Conservation (phyloP, 2,797 vertebrate genomes). For the Paramormyrops hopkinsi region DNA sequence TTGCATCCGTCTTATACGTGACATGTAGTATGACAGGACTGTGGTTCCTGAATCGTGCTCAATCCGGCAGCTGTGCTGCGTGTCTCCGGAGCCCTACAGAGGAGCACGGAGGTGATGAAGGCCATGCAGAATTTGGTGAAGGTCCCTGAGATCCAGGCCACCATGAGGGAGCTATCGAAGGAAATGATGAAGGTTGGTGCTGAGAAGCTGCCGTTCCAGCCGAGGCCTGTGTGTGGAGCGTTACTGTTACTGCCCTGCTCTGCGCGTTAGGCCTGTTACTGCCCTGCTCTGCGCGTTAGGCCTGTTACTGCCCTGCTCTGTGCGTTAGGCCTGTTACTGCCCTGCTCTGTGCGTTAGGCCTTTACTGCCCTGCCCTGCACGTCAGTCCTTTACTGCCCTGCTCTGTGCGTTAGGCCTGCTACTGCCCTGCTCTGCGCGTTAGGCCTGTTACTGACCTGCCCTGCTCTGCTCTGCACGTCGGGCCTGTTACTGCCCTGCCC, state of each 20-base stretch:
- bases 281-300: background rate
- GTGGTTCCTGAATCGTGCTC: background rate
- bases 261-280: no score
- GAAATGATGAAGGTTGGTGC: conserved; percentile 94
- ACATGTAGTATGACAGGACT: background rate
- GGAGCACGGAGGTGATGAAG: conserved; percentile 98
- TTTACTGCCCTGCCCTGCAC: background rate
- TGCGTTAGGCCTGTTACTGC: background rate
- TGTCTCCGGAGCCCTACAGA: conserved; percentile 86
- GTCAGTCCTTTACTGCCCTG: no score
- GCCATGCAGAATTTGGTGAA: conserved; percentile 93
- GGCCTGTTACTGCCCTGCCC: no score
- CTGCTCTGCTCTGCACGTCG: no score
- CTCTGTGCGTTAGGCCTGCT: no score
- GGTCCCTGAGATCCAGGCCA: conserved; percentile 93
- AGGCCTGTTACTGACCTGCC: no score
- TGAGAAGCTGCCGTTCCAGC: background rate
- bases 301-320: no score
- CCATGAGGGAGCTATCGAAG: conserved; percentile 93
- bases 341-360: background rate
- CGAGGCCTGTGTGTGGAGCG: background rate
- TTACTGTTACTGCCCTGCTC: background rate
- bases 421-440: no score
- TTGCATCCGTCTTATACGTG: background rate
- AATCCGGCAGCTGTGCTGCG: conserved; percentile 70